Evolutionary conservation across 2,888 invertebrate genomes (phyloP), one percentile per base, ranked within the genome.

Genomic region (Theretra japonica): DNA sequence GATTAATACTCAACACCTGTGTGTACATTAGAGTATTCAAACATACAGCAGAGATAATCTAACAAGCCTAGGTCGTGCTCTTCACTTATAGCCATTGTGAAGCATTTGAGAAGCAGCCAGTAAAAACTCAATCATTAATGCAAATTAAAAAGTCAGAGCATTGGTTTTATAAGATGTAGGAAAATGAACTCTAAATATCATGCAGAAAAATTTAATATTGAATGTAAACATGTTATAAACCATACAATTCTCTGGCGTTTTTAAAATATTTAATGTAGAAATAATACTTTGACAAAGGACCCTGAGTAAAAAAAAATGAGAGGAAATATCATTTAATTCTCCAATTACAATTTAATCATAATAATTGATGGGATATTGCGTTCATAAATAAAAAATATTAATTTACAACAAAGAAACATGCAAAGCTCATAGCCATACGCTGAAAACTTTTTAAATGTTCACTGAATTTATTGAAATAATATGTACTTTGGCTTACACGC

Each of bases 21-120:
- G 65, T 65, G 41, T 65, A 48, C 30, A n/a, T n/a, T 33, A 21
- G 15, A 21, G 33, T 65, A 41, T 65, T 65, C 23, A 65, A 65
- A 65, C 65, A 65, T 48, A 23, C 25, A 48, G 4, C 41, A 11
- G n/a, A 65, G 23, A 65, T 65, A 65, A 65, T 6, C 48, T 17
- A 65, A 48, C 48, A 19, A 17, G 17, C 48, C 65, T 65, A 65
- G 23, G 65, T 48, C 7, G 41, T 15, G 11, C 33, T 11, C n/a
- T 41, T 62, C 21, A 33, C 62, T 17, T 17, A 21, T 23, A 8
- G 2, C 65, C 4, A 33, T n/a, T 19, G 41, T 65, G 15, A 41
- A 15, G 17, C 1, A 41, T 21, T 41, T 21, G 41, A 41, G 21
- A 8, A 30, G 30, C 15, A 33, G 21, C 11, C 4, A n/a, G 7